These are phyloP conservation scores for Tenthredo scrophulariae DNA, from an alignment of 2,888 invertebrate genomes.

Conservation along the genomic window DNA sequence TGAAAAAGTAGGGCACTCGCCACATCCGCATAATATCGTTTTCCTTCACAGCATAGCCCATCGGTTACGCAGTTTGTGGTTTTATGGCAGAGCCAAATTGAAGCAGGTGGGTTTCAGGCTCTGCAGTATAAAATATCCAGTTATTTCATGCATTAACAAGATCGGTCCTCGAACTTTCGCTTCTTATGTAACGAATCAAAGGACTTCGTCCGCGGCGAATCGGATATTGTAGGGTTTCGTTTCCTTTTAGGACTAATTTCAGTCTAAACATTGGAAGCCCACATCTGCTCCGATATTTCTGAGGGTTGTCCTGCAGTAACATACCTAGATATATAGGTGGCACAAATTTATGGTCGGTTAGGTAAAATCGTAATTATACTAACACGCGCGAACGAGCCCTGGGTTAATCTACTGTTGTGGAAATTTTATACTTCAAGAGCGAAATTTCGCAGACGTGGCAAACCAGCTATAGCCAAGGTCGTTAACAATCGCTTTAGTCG, in stretches of 20 bases:
- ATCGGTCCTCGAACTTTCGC: background rate
- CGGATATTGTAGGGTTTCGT: background rate
- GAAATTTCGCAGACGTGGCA: constrained; percentile 11
- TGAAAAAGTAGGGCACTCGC: background rate
- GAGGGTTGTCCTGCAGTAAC: background rate
- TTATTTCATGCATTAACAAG: constrained; percentile 1
- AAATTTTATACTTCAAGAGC: constrained; percentile 24
- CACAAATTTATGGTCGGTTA: constrained; percentile 28
- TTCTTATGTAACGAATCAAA: constrained; percentile 4
- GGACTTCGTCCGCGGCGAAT: background rate
- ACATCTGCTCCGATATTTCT: background rate
- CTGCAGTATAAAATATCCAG: constrained; percentile 1
- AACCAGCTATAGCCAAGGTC: constrained; percentile 7
- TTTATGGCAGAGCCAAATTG: background rate
- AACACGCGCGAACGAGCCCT: constrained; percentile 15
- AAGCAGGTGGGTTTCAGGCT: background rate
- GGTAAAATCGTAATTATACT: constrained; percentile 42
- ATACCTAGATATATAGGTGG: background rate
- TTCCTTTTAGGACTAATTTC: background rate
- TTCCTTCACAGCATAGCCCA: background rate
- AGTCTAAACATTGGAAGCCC: background rate
- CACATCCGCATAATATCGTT: background rate
- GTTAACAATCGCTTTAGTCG: constrained; percentile 44
- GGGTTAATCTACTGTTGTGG: constrained; percentile 35
- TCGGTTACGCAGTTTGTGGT: background rate